phyloP scores from a whole-genome alignment of 2,113 vertebrate genomes.

The Dasypus novemcinctus region DNA sequence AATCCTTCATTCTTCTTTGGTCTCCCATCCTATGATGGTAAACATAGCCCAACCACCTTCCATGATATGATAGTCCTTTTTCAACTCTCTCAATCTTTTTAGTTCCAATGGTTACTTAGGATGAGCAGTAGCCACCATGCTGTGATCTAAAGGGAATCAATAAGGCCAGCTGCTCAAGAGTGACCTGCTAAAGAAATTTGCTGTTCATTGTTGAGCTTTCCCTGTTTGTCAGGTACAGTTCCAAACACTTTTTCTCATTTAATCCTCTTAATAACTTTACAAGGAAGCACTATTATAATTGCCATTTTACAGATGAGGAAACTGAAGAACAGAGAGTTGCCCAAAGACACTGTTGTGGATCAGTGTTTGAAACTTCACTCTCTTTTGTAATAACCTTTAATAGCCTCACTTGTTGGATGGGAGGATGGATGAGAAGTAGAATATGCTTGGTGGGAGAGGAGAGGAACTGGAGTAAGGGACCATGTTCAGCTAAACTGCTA shows the following conservation, averaged over 20 bases:
- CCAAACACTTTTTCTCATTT: neutral
- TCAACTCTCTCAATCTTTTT: too few relatives aligned
- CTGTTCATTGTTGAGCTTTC: neutral
- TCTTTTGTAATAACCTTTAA: neutral
- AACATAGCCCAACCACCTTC: too few relatives aligned
- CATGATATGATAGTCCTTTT: too few relatives aligned
- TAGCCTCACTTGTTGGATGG: neutral
- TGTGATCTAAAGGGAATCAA: too few relatives aligned
- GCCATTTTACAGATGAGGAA: neutral
- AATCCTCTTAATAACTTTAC: too few relatives aligned
- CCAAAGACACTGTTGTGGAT: neutral
- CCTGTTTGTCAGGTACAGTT: neutral
- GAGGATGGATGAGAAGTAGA: neutral
- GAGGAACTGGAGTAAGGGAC: neutral
- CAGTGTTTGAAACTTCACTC: neutral
- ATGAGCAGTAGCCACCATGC: too few relatives aligned
- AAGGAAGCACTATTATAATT: too few relatives aligned
- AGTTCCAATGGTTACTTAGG: too few relatives aligned
- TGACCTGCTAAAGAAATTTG: neutral
- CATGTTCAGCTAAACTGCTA: neutral
- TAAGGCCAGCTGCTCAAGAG: neutral
- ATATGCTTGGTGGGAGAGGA: neutral
- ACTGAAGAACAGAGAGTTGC: neutral
- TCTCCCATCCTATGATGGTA: too few relatives aligned
- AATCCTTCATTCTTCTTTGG: too few relatives aligned